A percentile compares a stretch with the other conserved stretches of the same genome.
phyloP scores from a whole-genome alignment of 2,888 invertebrate genomes.

The Lepidochrysops patricia region DNA sequence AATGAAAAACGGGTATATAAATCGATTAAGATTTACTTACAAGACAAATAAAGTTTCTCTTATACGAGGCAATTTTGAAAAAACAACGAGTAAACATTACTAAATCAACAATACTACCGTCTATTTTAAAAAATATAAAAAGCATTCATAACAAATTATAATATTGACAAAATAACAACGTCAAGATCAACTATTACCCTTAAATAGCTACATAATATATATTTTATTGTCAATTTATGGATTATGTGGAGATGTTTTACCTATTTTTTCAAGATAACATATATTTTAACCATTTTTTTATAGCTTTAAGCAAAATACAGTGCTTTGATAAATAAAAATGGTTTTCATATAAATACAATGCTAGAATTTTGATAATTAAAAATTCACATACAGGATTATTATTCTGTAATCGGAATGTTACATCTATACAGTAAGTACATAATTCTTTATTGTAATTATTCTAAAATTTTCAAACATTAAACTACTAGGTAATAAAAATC shows the following conservation, averaged over 20 bases:
- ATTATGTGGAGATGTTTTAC: slow-evolving; percentile 1
- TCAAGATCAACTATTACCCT: no score
- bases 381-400: not conserved
- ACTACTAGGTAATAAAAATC: slow-evolving; percentile 42
- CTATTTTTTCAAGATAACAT: not conserved
- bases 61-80: no score
- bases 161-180: no score
- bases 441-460: slow-evolving; percentile 15
- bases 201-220: not conserved
- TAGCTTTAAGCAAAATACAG: no score
- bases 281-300: no score
- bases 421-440: slow-evolving; percentile 17
- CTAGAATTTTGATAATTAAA: not conserved
- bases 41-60: no score
- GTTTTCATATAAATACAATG: not conserved
- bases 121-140: not conserved
- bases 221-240: not conserved
- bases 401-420: not conserved
- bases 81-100: no score
- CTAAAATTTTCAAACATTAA: slow-evolving; percentile 37
- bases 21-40: no score
- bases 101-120: not conserved
- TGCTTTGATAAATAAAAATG: no score
- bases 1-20: no score
- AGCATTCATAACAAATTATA: no score